Conservation (phyloP, 2,888 invertebrate species). For the Corbicula japonica region DNA sequence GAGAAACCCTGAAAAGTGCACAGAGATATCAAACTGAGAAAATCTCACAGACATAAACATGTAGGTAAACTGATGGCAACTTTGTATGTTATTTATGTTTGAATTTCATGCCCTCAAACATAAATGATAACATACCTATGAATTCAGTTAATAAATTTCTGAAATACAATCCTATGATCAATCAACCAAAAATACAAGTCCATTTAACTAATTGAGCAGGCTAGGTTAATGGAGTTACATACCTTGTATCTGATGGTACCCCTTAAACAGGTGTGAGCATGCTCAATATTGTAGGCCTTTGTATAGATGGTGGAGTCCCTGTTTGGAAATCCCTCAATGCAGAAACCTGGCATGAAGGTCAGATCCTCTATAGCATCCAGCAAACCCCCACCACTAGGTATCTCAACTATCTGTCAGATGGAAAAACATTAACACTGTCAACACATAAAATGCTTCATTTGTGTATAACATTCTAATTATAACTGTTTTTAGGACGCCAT, state of each 20-base stretch:
- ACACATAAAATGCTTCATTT: neutral
- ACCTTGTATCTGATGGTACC: conserved; percentile 96
- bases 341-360: conserved; percentile 98
- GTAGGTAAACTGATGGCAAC: neutral
- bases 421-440: neutral
- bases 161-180: neutral
- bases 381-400: conserved; percentile 95
- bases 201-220: neutral
- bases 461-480: neutral
- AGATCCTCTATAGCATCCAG: conserved; percentile 93
- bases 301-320: conserved; percentile 97
- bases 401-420: conserved; percentile 95
- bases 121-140: too few species aligned
- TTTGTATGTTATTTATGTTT: neutral
- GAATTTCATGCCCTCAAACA: neutral
- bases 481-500: too few species aligned
- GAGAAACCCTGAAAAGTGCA: conserved; percentile 91
- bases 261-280: conserved; percentile 93
- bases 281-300: conserved; percentile 94
- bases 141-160: too few species aligned
- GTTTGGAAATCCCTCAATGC: conserved; percentile 98
- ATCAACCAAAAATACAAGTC: neutral
- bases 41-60: neutral
- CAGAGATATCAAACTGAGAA: neutral
- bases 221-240: neutral